phyloP scores from a whole-genome alignment of 1,140 invertebrate genomes.

The Paraescarpia echinospica region DNA sequence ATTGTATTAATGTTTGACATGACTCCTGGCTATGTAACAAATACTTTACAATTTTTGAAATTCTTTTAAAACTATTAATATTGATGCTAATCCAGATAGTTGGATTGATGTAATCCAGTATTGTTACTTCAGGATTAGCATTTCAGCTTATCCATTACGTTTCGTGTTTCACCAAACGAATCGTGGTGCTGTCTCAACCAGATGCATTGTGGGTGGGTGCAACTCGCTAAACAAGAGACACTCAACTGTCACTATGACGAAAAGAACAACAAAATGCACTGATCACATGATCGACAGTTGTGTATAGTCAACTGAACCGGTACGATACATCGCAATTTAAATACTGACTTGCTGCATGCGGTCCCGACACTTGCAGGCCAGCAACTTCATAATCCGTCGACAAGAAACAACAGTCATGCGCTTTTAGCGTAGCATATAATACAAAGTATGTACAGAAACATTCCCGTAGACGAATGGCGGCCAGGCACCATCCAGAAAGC shows the following conservation, averaged over 20 bases:
- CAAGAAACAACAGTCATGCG: slow-evolving; percentile 4
- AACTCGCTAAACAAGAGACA: not conserved
- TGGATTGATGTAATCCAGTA: not conserved
- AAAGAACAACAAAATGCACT: not conserved
- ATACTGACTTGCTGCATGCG: not conserved
- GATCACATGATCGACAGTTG: not conserved
- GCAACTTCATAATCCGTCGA: not conserved
- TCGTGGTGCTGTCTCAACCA: not conserved
- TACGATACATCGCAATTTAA: not conserved
- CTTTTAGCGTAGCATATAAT: not conserved
- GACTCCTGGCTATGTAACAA: not conserved
- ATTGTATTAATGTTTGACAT: not conserved
- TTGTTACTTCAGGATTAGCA: not conserved
- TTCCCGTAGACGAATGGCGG: not conserved
- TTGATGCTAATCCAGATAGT: not conserved
- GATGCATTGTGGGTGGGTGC: not conserved
- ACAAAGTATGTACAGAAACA: not conserved
- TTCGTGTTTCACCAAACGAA: not conserved
- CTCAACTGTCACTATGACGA: not conserved
- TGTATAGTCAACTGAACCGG: not conserved
- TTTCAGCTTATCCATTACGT: not conserved
- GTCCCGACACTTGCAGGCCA: not conserved
- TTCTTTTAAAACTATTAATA: not conserved
- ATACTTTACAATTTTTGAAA: not conserved
- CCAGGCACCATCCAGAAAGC: not conserved